Evolutionary conservation across 53 echinoderm and acorn worm genomes (phyloP), one percentile per base, ranked within the genome.

Genomic region (Paelopatides confundens): DNA sequence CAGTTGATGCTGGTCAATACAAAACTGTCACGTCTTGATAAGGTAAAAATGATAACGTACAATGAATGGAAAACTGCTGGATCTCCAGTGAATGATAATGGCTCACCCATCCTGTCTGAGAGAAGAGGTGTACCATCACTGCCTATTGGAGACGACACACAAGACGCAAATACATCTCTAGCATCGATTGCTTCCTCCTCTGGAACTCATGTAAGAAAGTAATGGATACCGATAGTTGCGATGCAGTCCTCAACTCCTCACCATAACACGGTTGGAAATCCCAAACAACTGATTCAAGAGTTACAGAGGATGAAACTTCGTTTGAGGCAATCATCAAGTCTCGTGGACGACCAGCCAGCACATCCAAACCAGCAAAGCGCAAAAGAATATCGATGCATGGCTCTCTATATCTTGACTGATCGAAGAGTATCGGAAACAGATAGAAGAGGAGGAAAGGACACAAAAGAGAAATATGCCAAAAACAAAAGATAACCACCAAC

Each of bases 371-470:
- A 43, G 43, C 43, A 43, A 43, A 43, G 43, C 43, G 43, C 43
- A 43, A 43, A 3, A 21, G 24, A 36, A 35, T 71, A 37, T 71
- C 74, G 11, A 71, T 71, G 74, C 74, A 71, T 35, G 74, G 74
- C 74, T 71, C 74, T n/a, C n/a, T n/a, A n/a, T 14, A 71, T 71
- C 18, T 37, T 71, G 10, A 71, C 35, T 71, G 74, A 71, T 39
- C n/a, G 74, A 24, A 71, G 74, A 71, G 74, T 34, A 21, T 37
- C 5, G 39, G 35, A 15, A 13, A 3, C 36, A 71, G 18, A 35
- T 37, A 17, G 35, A 34, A 37, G 39, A 37, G 37, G 23, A 37
- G 35, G 39, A 71, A 37, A 36, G 35, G 14, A 17, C 33, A 37
- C 14, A 71, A 35, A 24, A 35, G 35, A 34, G 7, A 8, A 38